These are phyloP conservation scores for Nomada hirtipes DNA, from an alignment of 2,888 invertebrate genomes.

Conservation along the genomic window DNA sequence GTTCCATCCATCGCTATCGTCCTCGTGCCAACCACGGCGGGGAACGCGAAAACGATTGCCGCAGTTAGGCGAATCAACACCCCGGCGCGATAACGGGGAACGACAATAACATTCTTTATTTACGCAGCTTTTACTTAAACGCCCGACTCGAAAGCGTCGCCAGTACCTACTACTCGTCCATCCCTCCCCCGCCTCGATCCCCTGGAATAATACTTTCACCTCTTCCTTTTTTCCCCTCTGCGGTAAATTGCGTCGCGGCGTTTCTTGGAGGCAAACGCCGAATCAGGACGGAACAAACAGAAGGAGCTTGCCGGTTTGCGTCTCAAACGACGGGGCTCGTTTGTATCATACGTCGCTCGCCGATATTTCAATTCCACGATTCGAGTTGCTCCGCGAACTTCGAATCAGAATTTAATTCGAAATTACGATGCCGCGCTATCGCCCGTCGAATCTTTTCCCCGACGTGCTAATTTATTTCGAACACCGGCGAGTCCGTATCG, in stretches of 20 bases:
- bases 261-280: neutral
- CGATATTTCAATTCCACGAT: too few species aligned
- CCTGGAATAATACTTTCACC: constrained; percentile 49
- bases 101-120: constrained; percentile 56
- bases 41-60: constrained; percentile 44
- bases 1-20: neutral
- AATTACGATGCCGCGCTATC: too few species aligned
- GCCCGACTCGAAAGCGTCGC: constrained; percentile 27
- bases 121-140: constrained; percentile 46
- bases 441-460: too few species aligned
- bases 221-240: neutral
- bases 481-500: too few species aligned
- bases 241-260: neutral
- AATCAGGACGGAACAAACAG: too few species aligned
- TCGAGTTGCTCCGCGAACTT: too few species aligned
- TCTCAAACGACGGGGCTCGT: too few species aligned
- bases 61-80: constrained; percentile 71
- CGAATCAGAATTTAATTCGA: too few species aligned
- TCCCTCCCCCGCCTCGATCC: neutral
- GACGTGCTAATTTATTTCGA: too few species aligned
- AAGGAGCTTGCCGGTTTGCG: too few species aligned
- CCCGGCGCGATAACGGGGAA: constrained; percentile 38
- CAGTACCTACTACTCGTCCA: neutral
- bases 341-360: too few species aligned
- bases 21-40: constrained; percentile 5